Base-by-base conservation (phyloP, 2,113 vertebrate species). In the Tetraodon nigroviridis region DNA sequence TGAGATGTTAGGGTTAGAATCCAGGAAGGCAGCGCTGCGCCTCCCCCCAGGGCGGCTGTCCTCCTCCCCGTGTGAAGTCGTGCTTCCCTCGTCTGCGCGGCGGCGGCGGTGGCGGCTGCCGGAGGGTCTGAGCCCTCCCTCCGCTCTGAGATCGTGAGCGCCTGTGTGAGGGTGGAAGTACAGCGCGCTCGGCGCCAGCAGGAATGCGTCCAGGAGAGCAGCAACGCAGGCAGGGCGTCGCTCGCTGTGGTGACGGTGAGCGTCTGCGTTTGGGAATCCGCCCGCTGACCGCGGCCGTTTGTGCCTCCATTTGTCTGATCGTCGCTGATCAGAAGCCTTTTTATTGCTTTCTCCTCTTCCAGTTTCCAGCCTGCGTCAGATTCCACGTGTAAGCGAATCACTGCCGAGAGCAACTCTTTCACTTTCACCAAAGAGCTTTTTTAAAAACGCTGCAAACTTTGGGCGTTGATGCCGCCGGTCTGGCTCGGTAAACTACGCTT, bases 1-100 rank as follows among this genome's bases (percentile, higher is more conserved):
- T 90, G 89, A 89, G 84, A 91, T 90, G 91, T 89, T 86, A 90
- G 85, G 83, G 75, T 88, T 76, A 86, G 89, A 88, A 82, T 79
- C 60, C 79, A 82, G 85, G 77, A 84, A 84, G 82, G 69, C 78
- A 87, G 53, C 76, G 24, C 76, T 63, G 49, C 69, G 72, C 81
- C 3, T 89, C 80, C 72, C 88, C 85, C 81, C 58, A 78, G 75
- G 53, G 58, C 55, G 55, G 51, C 80, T 76, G 70, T 73, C 69
- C 19, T 64, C 62, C 73, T 79, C 53, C 52, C 52, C 71, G 52
- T 78, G 66, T 67, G 58, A 67, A 70, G 27, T 54, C 76, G 67
- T 58, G 52, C 45, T 60, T 77, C 59, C 72, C 66, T 76, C 53
- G 51, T 64, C 71, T 76, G 58, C 47, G 73, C 63, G 74, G 80